Evolutionary conservation across 1,140 invertebrate species (phyloP), one percentile per base, ranked within the genome.

Genomic region (Dendroctonus valens): DNA sequence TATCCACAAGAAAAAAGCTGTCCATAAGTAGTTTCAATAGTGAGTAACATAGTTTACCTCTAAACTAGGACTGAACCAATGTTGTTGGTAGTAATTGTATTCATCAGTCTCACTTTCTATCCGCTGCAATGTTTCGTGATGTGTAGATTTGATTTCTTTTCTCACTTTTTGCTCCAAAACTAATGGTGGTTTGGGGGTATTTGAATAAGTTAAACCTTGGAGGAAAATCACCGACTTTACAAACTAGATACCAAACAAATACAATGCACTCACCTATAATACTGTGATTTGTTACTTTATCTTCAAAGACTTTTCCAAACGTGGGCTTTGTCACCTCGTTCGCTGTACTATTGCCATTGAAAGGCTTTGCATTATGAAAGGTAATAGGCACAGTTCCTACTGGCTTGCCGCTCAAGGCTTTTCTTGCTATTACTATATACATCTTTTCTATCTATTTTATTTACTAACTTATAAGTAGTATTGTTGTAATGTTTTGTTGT

Each of bases 1-100:
- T 2, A 26, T 26, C 26, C 26, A 26, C 26, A 26, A 26, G 26
- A 26, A 26, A 26, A 26, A 26, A 26, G 26, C 26, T 26, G 26
- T 26, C 26, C 26, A 26, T 26, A 26, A 26, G 26, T 26, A 26
- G 26, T 26, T 26, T 26, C 26, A 26, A 26, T 26, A 26, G 26
- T 26, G 50, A 26, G 11, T 9, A 46, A 46, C 9, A 46, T 46
- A 51, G 49, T 6, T 66, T 70, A 76, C 75, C 71, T 78, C 77
- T 50, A 78, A 65, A 63, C 76, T 73, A 12, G 74, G 69, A 72
- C 76, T 76, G 61, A 78, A 78, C 77, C 77, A 78, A 64, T 77
- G 70, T 53, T 75, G 72, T 64, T 78, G 77, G 65, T 78, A 77
- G 65, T 77, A 73, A 67, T 78, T 78, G 65, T 70, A 73, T 41